Base-by-base conservation (phyloP, 2,888 invertebrate species). In the Coenonympha arcania region DNA sequence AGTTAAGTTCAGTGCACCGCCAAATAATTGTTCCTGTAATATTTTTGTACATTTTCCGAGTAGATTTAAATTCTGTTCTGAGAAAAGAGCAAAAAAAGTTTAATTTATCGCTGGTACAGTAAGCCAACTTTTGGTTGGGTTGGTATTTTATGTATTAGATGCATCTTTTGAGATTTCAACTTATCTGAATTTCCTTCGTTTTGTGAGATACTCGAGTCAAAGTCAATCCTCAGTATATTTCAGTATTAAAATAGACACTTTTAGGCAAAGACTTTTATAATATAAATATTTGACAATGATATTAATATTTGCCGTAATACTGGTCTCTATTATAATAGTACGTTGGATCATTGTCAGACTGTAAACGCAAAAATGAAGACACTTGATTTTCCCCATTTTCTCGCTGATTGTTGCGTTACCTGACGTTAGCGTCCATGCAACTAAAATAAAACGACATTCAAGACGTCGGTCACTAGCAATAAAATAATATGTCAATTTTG, bases 1-100 rank as follows among this genome's bases (percentile, higher is more conserved):
- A 52, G 56, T 55, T 49, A 57, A 63, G 61, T 62, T 59, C 60
- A 59, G 40, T 55, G 63, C 59, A 54, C 62, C 51, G 58, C 52
- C 43, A 50, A 61, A 60, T 61, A 58, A 61, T 62, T 64, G 50
- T 59, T 55, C 39, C 53, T 45, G 53, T 58, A 61, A 57, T 55
- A 56, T 57, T 60, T 60, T 46, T 49, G 49, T 54, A 54, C 53
- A 49, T 55, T 59, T 55, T 54, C 55, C 54, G 52, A 54, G 55
- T 57, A 48, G 53, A 48, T 57, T 59, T 52, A 55, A 55, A 57
- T 57, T 55, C 53, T 51, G 48, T 59, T 58, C 58, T 48, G 37
- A 57, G 58, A 57, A 54, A 46, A 36, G 43, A 43, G 36, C 45
- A 48, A 54, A 54, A 47, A 55, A 59, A 54, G 45, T 52, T 44